Base-by-base conservation (phyloP, 2,113 vertebrate genomes). In the Tichodroma muraria region DNA sequence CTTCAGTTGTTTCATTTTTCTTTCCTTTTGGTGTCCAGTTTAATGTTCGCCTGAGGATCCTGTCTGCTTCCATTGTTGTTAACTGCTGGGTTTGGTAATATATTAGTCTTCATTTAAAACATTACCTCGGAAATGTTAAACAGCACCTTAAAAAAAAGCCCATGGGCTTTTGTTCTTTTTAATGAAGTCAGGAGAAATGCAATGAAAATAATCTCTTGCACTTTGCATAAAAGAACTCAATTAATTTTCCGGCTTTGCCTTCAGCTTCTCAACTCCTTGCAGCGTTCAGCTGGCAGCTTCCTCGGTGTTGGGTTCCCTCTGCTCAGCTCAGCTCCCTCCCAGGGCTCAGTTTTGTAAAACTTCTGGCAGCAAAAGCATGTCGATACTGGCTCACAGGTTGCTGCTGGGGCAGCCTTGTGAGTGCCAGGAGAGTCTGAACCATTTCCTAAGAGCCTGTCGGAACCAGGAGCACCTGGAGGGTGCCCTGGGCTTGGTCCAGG, bases 111-210 rank as follows among this genome's bases (percentile, higher is more conserved):
- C 42, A 40, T 80, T 95, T 95, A 77, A 88, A 93, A 40, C 65
- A 79, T 88, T 54, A 70, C 75, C 76, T 94, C 56, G 44, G 93
- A 94, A 91, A 95, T 65, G 63, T 85, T 90, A 85, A 76, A 53
- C 66, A 57, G 79, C 79, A 88, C 90, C 82, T 88, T 69, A 47
- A 40, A 83, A 90, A 50, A 92, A 94, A 88, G 79, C 92, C 95
- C 59, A 38, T 91, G 79, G 94, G 95, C 79, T 95, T 93, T 89
- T 73, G 63, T 77, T 94, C 79, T 83, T 88, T 91, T 61, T 95
- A 88, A 91, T 91, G 93, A 88, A 93, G 71, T 80, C 84, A 64
- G 76, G 90, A 73, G 69, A 73, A 93, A 91, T 38, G 64, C 90
- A 85, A 70, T 94, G 88, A 85, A 80, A 93, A 66, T 88, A 60